Evolutionary conservation across 2,888 invertebrate genomes (phyloP), one percentile per base, ranked within the genome.

Genomic region (Globia sparganii): DNA sequence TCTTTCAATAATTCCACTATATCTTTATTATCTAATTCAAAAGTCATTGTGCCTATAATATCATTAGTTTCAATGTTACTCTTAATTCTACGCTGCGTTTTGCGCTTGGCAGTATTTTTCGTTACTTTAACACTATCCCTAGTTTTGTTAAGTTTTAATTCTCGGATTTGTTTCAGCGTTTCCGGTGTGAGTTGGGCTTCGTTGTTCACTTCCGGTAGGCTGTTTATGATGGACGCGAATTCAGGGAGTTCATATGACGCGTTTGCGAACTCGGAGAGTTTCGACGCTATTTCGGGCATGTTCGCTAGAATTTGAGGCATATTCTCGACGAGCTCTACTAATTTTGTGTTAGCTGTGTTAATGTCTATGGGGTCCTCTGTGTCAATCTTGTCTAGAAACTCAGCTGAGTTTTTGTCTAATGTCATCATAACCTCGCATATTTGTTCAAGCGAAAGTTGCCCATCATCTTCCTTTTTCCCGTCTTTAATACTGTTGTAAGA

Each of bases 221-320:
- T 95, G 40, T 90, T 95, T 93, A 96, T 94, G 0, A 96, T 95
- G 0, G 96, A 94, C 0, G 95, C 95, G 68, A 96, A 94, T 81
- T 96, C 96, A 0, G 96, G 96, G 2, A 96, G 78, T 80, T 95
- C 96, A 73, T 94, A 94, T 0, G 95, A 94, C 0, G 94, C 92
- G 85, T 94, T 95, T 0, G 95, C 94, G 58, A 95, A 95, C 81
- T 96, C 95, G 0, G 94, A 93, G 1, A 96, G 72, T 69, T 95
- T 95, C 0, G 94, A 92, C 0, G 96, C 95, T 0, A 96, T 94
- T 62, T 95, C 96, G 0, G 96, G 96, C 95, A 96, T 95, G 61
- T 94, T 96, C 0, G 96, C 96, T 80, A 96, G 70, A 4, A 96
- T 96, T 67, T 95, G 95, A 0, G 96, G 96, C 96, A 96, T 96